These are phyloP conservation scores for Mantis religiosa DNA, from an alignment of 2,888 invertebrate species.

Conservation along the genomic window DNA sequence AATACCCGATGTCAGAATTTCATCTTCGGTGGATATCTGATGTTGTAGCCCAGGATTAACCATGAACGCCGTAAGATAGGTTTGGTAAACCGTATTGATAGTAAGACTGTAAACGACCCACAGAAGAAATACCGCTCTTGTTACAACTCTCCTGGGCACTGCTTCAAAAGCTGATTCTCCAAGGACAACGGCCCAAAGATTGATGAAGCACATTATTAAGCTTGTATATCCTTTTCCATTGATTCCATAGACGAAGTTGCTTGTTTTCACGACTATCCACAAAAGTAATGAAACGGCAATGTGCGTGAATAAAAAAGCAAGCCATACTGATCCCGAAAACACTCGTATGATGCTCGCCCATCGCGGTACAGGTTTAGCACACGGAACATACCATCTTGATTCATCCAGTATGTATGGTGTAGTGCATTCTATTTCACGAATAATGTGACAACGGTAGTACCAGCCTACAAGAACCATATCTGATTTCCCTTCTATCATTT, in stretches of 20 bases:
- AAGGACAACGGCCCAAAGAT: not conserved
- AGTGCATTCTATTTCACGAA: not conserved
- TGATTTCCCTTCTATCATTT: not conserved
- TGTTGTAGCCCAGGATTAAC: slow-evolving; percentile 6
- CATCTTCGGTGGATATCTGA: not conserved
- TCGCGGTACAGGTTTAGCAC: not conserved
- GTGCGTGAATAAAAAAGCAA: not conserved
- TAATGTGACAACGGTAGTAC: not conserved
- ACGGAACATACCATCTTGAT: not conserved
- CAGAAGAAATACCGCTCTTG: not conserved
- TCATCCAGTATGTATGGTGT: not conserved
- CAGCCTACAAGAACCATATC: not conserved
- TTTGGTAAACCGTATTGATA: slow-evolving; percentile 11
- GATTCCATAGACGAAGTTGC: not conserved
- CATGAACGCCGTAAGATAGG: not conserved
- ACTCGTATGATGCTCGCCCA: not conserved
- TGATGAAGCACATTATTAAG: not conserved
- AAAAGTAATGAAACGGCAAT: not conserved
- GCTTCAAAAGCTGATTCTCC: not conserved
- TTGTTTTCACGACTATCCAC: not conserved
- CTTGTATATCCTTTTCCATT: not conserved
- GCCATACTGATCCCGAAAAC: not conserved
- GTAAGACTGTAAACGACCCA: not conserved
- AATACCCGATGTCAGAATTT: slow-evolving; percentile 5
- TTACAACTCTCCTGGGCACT: not conserved